Base-by-base conservation (phyloP, 2,888 invertebrate species). In the Macroteleia sp. region DNA sequence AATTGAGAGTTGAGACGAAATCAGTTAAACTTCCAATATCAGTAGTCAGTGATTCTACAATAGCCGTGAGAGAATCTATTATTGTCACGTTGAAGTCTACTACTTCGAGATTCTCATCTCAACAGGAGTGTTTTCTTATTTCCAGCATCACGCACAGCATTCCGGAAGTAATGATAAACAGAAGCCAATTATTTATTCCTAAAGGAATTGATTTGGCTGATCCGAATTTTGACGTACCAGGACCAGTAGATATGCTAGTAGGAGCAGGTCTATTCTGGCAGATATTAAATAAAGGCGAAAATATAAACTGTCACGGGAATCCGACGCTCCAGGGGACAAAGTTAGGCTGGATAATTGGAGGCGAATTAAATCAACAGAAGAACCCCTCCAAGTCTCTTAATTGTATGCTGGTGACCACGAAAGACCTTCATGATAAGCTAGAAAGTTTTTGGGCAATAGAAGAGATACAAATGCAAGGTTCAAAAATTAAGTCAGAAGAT, bases 241-340 rank as follows among this genome's bases (percentile, higher is more conserved):
- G 42, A 20, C 42, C 42, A 20, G 20, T 42, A 1, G 42, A 42
- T 16, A 42, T 42, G 42, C n/a, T 42, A 20, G 17, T 42, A 20
- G 41, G 62, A 3, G 48, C 62, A 32, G 52, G 52, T 8, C 2
- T 48, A 12, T 48, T 16, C 22, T 46, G 48, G 61, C 30, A 61
- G 10, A 3, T 46, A 0, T 10, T 46, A 22, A 56, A 28, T 1
- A 39, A 12, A 22, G 36, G 52, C 9, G 36, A 36, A 20, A 36
- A 30, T 14, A 36, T 39, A 10, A 12, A 3, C 9, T 12, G 16
- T n/a, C 32, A 19, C 6, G 61, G 46, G 54, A 25, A 36, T 9
- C 52, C 36, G 9, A n/a, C 39, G 0, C 8, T 56, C 1, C 34
- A 52, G 12, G n/a, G 14, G 1, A 56, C 56, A 9, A 16, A 25